Base-by-base conservation (phyloP, 92 coral and sea anemone species). In the Bergia puertoricense region DNA sequence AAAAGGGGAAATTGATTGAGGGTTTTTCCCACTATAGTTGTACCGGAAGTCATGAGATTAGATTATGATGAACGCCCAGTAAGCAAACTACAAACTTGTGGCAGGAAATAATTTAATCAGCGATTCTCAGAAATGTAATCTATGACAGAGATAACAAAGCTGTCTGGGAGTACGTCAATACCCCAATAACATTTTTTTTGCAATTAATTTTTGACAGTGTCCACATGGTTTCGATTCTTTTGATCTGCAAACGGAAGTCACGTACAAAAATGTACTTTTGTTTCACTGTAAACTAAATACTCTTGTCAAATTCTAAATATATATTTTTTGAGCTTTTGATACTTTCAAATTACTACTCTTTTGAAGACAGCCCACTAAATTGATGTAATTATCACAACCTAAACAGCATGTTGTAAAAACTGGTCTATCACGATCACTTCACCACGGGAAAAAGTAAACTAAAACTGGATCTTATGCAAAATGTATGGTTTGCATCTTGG, bases 241-340 rank as follows among this genome's bases (percentile, higher is more conserved):
- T 40, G 23, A 41, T 41, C 51, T 4, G 10, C 5, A 18, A 76
- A 8, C 36, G 13, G 43, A 30, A 76, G 30, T 41, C 9, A 23
- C 51, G 30, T 76, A 5, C 46, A 39, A 62, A 62, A 62, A 14
- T 20, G 69, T 62, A 20, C 69, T 43, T 42, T 73, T 40, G 8
- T 5, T 8, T n/a, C 14, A 6, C 14, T 10, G 14, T 56, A 56
- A 56, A 8, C 4, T 48, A 48, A 4, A 8, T 48, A 48, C 54
- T 48, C 18, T 56, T n/a, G 62, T 79, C 82, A 79, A 67, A 79
- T 79, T 79, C 82, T 50, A 79, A 79, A 45, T 50, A 46, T 48
- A 79, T 51, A 50, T 48, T 77, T 76, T 48, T 15, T 3, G 4
- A 36, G 43, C 15, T 23, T 30, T 79, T 79, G 59, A 5, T 50